Conservation (phyloP, 2,888 invertebrate species). For the Ormyrus labotus region DNA sequence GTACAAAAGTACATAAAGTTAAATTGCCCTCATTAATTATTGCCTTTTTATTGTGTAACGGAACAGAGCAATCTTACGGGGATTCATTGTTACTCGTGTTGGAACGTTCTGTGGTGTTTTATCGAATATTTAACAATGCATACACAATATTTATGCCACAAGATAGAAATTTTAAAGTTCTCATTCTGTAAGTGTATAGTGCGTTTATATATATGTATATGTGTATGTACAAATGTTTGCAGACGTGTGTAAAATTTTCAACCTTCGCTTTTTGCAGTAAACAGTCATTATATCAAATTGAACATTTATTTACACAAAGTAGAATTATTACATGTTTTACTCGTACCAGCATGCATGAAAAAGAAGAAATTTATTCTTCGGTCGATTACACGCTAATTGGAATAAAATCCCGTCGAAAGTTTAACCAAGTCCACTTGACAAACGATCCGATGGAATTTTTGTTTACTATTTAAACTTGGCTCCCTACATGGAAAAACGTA, state of each 20-base stretch:
- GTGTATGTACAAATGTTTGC: conserved; percentile 2
- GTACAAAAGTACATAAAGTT: too few species aligned
- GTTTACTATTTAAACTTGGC: conserved; percentile 47
- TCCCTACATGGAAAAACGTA: conserved; percentile 33
- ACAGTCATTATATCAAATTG: conserved; percentile 8
- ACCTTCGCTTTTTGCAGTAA: background rate
- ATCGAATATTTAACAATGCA: too few species aligned
- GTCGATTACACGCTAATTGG: conserved; percentile 17
- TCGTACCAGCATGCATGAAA: conserved; percentile 44
- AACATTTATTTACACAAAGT: conserved; percentile 24
- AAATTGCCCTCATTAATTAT: too few species aligned
- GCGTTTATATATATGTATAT: background rate
- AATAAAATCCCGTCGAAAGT: conserved; percentile 47
- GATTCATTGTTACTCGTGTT: too few species aligned
- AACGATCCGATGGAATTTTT: conserved; percentile 40
- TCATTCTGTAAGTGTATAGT: background rate
- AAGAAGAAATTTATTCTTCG: conserved; percentile 40
- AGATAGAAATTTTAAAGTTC: too few species aligned
- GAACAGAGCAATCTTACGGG: too few species aligned
- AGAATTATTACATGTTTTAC: background rate
- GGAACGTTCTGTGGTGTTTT: too few species aligned
- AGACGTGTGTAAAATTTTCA: conserved; percentile 1
- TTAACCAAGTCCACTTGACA: conserved; percentile 41
- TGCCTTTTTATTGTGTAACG: too few species aligned
- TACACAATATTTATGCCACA: too few species aligned